These are phyloP conservation scores for Mormyrops attenuatus DNA, from an alignment of 2,797 vertebrate species.

Conservation along the genomic window DNA sequence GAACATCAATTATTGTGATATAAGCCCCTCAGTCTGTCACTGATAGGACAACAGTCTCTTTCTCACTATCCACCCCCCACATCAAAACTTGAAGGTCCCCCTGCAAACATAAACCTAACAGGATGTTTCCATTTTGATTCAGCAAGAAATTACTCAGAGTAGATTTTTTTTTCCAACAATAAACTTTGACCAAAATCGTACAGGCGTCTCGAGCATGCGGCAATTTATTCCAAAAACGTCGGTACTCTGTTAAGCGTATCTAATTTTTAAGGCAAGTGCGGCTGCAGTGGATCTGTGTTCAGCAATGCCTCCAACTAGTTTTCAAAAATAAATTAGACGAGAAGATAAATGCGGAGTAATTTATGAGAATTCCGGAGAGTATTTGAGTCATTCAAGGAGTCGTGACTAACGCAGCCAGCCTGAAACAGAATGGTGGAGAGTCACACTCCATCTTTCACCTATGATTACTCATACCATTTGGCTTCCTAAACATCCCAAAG, in stretches of 20 bases:
- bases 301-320: background rate
- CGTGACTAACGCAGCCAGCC: constrained; percentile 24
- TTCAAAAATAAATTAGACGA: constrained; percentile 14
- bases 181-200: background rate
- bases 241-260: background rate
- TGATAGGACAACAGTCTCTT: background rate
- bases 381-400: constrained; percentile 27
- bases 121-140: background rate
- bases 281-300: background rate
- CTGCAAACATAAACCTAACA: background rate
- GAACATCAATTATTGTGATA: background rate
- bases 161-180: background rate
- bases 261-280: constrained; percentile 7
- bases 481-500: background rate
- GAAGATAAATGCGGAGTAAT: constrained; percentile 1
- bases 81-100: background rate
- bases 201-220: background rate
- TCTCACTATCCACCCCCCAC: background rate
- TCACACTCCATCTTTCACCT: constrained; percentile 23
- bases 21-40: background rate
- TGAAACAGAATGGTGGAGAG: constrained; percentile 7
- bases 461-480: constrained; percentile 16
- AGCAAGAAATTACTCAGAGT: background rate
- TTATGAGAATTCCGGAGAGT: constrained; percentile 14
- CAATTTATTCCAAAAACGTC: constrained; percentile 11